Evolutionary conservation across 1,140 invertebrate genomes (phyloP), one percentile per base, ranked within the genome.

Genomic region (Nephotettix cincticeps): DNA sequence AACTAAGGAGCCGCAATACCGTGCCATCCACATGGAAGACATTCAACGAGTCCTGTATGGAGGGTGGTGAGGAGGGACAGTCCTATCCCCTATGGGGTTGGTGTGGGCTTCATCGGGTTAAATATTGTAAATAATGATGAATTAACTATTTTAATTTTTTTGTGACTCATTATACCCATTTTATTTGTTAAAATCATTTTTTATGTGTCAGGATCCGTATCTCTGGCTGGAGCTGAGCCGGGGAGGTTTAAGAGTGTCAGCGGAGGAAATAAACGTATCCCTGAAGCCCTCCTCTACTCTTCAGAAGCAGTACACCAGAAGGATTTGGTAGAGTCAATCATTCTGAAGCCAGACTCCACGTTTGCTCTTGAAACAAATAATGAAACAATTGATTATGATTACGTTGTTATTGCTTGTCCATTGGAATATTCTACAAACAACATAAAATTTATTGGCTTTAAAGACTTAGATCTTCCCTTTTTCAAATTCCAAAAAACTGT

Each of bases 221-320:
- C 86, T 13, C 67, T 89, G 70, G 86, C 87, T 71, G 88, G 86
- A 25, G 81, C 17, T 23, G 47, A 83, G 1, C 81, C 80, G 56
- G 74, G 76, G 25, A 79, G 81, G 4, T 76, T 90, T 17, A 90
- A 87, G 87, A 79, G 84, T 21, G 83, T 91, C 14, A 80, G 86
- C 74, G 86, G 84, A 61, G 89, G 89, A 68, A 90, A 91, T 73
- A 84, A 84, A 75, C 70, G 79, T 74, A 81, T 90, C 71, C 78
- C 82, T 1, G 77, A 81, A 74, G 77, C 78, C 27, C 76, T 87
- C 1, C 43, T 85, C 4, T 74, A 81, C 66, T 74, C 76, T 58
- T 80, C 84, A 0, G 77, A 81, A 56, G 80, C 84, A 30, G 79
- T 77, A 19, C 69, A 86, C 21, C 76, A 85, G 36, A 75, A 77